Evolutionary conservation across 2,797 vertebrate genomes (phyloP).

Genomic region (Stomatorhinus walkeri): DNA sequence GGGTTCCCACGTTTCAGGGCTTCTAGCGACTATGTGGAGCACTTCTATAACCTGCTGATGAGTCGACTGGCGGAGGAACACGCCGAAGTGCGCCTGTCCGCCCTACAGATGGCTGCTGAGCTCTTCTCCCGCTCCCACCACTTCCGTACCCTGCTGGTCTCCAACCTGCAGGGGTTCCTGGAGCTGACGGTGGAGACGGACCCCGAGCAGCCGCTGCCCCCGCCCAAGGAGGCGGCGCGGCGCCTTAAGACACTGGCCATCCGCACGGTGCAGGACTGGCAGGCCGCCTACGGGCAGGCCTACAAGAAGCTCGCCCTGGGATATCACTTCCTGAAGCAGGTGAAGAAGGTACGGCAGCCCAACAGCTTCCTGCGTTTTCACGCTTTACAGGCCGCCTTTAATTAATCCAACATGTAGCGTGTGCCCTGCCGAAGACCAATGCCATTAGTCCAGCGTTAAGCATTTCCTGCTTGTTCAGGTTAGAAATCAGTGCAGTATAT

Average conservation of each 20-base stretch:
- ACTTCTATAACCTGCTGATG: conserved; percentile 71
- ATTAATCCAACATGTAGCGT: not conserved
- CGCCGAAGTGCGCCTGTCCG: conserved; percentile 76
- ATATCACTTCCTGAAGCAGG: conserved; percentile 80
- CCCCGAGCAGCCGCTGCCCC: conserved; percentile 75
- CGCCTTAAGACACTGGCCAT: conserved; percentile 69
- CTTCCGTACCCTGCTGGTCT: conserved; percentile 72
- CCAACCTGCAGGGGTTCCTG: conserved; percentile 82
- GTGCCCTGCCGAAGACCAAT: not conserved
- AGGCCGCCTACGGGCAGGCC: conserved; percentile 68
- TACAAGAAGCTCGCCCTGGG: conserved; percentile 89
- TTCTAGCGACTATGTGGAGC: conserved; percentile 70
- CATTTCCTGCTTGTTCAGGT: not conserved
- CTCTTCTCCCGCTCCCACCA: conserved; percentile 81
- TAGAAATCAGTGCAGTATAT: not conserved
- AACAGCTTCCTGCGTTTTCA: not conserved
- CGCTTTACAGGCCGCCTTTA: not conserved
- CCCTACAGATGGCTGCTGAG: conserved; percentile 72
- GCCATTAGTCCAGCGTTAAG: not conserved
- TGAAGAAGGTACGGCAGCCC: conserved; percentile 73
- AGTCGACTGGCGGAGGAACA: conserved; percentile 77
- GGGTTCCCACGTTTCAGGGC: conserved; percentile 49
- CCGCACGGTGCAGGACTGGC: conserved; percentile 72
- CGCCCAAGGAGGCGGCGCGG: conserved; percentile 74
- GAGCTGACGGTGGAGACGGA: conserved; percentile 82